Evolutionary conservation across 2,113 vertebrate species (phyloP).

Genomic region (Mobula birostris): DNA sequence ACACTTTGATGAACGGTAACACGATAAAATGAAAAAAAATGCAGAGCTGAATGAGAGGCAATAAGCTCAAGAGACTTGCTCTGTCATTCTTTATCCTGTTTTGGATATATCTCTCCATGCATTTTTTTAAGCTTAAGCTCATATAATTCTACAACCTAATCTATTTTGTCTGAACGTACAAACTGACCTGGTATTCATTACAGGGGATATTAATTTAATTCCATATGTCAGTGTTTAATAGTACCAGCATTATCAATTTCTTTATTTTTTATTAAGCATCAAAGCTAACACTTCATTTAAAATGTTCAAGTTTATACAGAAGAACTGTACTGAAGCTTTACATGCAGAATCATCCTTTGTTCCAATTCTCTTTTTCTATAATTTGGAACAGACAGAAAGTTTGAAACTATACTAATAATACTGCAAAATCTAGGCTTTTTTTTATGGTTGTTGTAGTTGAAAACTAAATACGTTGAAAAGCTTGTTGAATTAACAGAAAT

Average conservation of each 20-base stretch:
- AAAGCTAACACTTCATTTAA: not conserved
- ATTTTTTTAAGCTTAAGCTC: not conserved
- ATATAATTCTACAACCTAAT: not conserved
- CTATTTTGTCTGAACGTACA: not conserved
- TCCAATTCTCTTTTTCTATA: too few species aligned
- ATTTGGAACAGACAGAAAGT: not conserved
- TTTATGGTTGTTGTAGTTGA: not conserved
- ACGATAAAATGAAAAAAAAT: not conserved
- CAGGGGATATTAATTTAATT: not conserved
- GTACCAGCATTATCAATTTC: not conserved
- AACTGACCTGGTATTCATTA: not conserved
- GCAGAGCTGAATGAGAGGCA: not conserved
- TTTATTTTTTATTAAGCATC: not conserved
- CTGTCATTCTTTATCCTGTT: not conserved
- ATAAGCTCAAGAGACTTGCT: not conserved
- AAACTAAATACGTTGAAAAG: not conserved
- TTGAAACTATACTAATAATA: not conserved
- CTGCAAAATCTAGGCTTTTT: not conserved
- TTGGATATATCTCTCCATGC: not conserved
- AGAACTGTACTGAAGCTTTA: not conserved
- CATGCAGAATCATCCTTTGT: not conserved
- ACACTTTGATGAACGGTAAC: not conserved
- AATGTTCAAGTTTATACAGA: not conserved
- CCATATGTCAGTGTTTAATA: not conserved
- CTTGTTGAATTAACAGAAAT: slow-evolving; percentile 33